Evolutionary conservation across 2,113 vertebrate species (phyloP).

Genomic region (Xiphophorus hellerii): DNA sequence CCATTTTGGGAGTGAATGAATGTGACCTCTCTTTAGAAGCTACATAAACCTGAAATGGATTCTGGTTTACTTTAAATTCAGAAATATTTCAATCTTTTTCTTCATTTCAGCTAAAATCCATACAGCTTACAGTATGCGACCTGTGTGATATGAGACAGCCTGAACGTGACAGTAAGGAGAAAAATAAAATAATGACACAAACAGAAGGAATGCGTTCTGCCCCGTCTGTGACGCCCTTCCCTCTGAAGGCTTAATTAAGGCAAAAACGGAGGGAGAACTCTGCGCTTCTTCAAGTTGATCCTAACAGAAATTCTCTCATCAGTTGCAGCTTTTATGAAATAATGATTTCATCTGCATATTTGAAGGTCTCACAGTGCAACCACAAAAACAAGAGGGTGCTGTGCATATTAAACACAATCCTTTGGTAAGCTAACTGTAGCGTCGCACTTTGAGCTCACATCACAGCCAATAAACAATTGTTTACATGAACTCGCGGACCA

Average conservation of each 20-base stretch:
- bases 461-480: too few relatives aligned
- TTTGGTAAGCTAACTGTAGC: too few relatives aligned
- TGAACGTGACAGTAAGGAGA: background rate
- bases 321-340: constrained; percentile 14
- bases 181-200: constrained; percentile 2
- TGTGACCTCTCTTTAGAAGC: too few relatives aligned
- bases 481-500: too few relatives aligned
- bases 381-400: background rate
- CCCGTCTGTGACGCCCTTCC: constrained; percentile 1
- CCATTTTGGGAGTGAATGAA: too few relatives aligned
- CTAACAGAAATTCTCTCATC: constrained; percentile 18
- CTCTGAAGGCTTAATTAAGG: constrained; percentile 21
- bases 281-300: constrained; percentile 3
- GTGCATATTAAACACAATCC: too few relatives aligned
- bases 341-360: constrained; percentile 5
- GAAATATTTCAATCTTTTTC: too few relatives aligned
- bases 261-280: constrained; percentile 12
- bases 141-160: background rate
- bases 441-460: too few relatives aligned
- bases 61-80: too few relatives aligned
- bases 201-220: background rate
- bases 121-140: background rate
- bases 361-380: background rate
- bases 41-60: too few relatives aligned
- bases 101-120: background rate